Conservation (phyloP, 1,140 invertebrate genomes). For the Drosophila bifasciata region DNA sequence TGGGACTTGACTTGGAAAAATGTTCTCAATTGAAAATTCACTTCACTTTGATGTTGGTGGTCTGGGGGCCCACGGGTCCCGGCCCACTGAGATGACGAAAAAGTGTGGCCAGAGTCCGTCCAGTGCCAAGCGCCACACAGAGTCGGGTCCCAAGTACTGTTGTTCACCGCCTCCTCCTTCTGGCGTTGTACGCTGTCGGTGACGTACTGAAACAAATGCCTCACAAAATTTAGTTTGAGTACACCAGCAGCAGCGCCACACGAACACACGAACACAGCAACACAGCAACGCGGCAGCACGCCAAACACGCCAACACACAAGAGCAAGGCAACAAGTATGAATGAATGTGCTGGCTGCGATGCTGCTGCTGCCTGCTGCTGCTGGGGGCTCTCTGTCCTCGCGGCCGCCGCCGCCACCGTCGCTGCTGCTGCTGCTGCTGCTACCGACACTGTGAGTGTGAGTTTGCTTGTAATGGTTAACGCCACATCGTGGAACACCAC, state of each 20-base stretch:
- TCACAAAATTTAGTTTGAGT: slow-evolving; percentile 72
- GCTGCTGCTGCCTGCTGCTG: slow-evolving; percentile 14
- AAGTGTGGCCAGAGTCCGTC: slow-evolving; percentile 42
- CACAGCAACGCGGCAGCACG: slow-evolving; percentile 32
- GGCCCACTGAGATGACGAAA: background rate
- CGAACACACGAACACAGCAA: slow-evolving; percentile 4
- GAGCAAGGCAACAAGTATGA: slow-evolving; percentile 64
- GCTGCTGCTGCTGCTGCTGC: slow-evolving; percentile 9
- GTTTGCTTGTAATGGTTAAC: slow-evolving; percentile 80
- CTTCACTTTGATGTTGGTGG: slow-evolving; percentile 52
- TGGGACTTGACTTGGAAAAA: background rate
- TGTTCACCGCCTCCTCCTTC: slow-evolving; percentile 76
- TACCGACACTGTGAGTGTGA: slow-evolving; percentile 61
- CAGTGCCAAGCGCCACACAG: slow-evolving; percentile 38
- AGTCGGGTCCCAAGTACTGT: too few species aligned
- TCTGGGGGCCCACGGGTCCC: too few species aligned
- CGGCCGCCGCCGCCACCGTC: slow-evolving; percentile 18
- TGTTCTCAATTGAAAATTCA: slow-evolving; percentile 58
- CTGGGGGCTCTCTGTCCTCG: background rate
- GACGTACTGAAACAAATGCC: slow-evolving; percentile 78
- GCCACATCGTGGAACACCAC: slow-evolving; percentile 57
- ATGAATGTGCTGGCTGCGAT: slow-evolving; percentile 55
- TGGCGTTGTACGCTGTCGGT: slow-evolving; percentile 78
- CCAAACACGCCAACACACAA: too few species aligned
- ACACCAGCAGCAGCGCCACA: slow-evolving; percentile 11